Base-by-base conservation (phyloP, 2,888 invertebrate genomes). In the Hyposoter dolosus region DNA sequence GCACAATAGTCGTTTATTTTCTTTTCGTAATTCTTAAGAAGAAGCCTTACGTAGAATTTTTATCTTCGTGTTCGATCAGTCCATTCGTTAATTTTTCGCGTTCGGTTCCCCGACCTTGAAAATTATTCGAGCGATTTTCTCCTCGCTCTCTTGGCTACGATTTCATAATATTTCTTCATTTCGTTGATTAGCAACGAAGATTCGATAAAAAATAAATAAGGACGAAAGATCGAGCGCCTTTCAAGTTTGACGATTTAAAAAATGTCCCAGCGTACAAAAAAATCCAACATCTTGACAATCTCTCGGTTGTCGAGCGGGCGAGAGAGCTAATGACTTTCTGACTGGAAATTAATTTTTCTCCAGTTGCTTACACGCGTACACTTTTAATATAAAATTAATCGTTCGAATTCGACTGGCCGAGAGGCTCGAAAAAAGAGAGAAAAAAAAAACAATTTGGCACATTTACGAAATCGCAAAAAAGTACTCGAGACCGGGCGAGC, bases 401-500 rank as follows among this genome's bases (percentile, higher is more conserved):
- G 47, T 32, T 47, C 32, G 12, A 71, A 47, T 71, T 35, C 17
- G 71, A 32, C 45, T 23, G 45, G 28, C 23, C 65, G 35, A 50
- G 43, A 15, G 40, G 23, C 28, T 43, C 47, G 43, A n/a, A 35
- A 47, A 56, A 19, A 19, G 23, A 56, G 56, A 60, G 43, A 45
- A 47, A 43, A 65, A 81, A 47, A 35, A 60, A 79, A 79, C 89
- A 91, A 91, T 90, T 91, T 91, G 91, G 91, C 91, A 91, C 91
- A 89, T 90, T 87, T 87, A 84, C 87, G 88, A 83, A 80, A 60
- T 82, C 76, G 74, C 66, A 78, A 19, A 45, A 74, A 84, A 80
- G 56, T 75, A 83, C 80, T 72, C 76, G 53, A 69, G 82, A 86
- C 66, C 60, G 76, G 76, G 83, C 82, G 80, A 85, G 76, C 72